Evolutionary conservation across 2,888 invertebrate species (phyloP).

Genomic region (Eristalis pertinax): DNA sequence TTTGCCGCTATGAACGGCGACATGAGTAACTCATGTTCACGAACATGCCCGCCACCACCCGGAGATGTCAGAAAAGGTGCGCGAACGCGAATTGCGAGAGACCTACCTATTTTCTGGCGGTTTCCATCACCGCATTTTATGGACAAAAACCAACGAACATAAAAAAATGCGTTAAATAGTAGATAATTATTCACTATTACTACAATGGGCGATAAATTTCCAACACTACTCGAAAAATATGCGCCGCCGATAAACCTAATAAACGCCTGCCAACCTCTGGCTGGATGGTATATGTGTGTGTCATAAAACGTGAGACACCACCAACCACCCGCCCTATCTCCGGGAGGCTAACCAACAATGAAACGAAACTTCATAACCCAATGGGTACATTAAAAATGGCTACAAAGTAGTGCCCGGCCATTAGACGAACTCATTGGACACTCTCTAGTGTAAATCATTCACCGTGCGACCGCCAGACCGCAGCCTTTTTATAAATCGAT

Average conservation of each 20-base stretch:
- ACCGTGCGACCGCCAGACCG: conserved; percentile 52
- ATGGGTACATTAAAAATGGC: conserved; percentile 63
- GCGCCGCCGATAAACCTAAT: conserved; percentile 62
- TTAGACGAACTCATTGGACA: conserved; percentile 63
- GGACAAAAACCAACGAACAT: conserved; percentile 69
- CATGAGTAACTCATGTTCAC: conserved; percentile 50
- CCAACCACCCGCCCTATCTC: conserved; percentile 24
- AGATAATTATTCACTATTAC: conserved; percentile 72
- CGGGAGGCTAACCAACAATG: conserved; percentile 31
- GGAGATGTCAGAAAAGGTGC: conserved; percentile 37
- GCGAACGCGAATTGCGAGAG: conserved; percentile 43
- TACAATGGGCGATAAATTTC: conserved; percentile 72
- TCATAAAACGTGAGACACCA: conserved; percentile 52
- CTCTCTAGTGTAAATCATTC: conserved; percentile 54
- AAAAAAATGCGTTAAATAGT: conserved; percentile 72
- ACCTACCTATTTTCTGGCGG: conserved; percentile 70
- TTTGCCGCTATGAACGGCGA: conserved; percentile 41
- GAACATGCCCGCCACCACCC: neutral
- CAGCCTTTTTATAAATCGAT: conserved; percentile 72
- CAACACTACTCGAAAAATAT: conserved; percentile 52
- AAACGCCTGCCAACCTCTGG: conserved; percentile 50
- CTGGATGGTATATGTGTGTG: conserved; percentile 35
- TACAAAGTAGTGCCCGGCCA: conserved; percentile 58
- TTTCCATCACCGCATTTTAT: conserved; percentile 69
- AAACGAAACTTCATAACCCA: conserved; percentile 68